Conservation (phyloP, 1,140 invertebrate species). For the Tyrophagus putrescentiae region DNA sequence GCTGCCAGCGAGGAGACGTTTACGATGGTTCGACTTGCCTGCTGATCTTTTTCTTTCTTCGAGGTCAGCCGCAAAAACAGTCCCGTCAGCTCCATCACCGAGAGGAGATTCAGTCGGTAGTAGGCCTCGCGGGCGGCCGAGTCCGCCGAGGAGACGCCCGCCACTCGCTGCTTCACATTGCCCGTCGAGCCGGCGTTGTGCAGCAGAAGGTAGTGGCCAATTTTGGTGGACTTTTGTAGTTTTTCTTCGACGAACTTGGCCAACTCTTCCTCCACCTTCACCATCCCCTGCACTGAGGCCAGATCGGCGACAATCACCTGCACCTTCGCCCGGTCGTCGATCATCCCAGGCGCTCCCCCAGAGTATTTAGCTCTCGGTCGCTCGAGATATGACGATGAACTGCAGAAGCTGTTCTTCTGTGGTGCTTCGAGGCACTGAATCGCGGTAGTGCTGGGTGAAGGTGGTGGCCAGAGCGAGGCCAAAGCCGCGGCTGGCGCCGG, state of each 20-base stretch:
- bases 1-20: constrained; percentile 76
- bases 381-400: no score
- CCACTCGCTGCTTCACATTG: constrained; percentile 46
- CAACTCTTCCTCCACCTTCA: not conserved
- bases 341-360: not conserved
- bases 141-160: constrained; percentile 37
- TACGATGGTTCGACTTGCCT: constrained; percentile 39
- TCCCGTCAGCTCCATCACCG: constrained; percentile 56
- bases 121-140: constrained; percentile 37
- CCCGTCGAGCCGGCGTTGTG: constrained; percentile 81
- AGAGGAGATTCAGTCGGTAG: constrained; percentile 62
- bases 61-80: constrained; percentile 47
- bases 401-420: no score
- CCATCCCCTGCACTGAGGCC: not conserved
- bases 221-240: not conserved
- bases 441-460: constrained; percentile 38
- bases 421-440: no score
- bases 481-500: constrained; percentile 75
- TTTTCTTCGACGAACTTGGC: not conserved
- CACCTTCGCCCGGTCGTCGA: not conserved
- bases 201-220: constrained; percentile 52
- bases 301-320: not conserved
- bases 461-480: constrained; percentile 57
- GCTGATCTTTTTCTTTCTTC: not conserved
- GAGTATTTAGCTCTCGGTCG: no score